phyloP scores from a whole-genome alignment of 2,797 vertebrate genomes.

The Microcaecilia unicolor region DNA sequence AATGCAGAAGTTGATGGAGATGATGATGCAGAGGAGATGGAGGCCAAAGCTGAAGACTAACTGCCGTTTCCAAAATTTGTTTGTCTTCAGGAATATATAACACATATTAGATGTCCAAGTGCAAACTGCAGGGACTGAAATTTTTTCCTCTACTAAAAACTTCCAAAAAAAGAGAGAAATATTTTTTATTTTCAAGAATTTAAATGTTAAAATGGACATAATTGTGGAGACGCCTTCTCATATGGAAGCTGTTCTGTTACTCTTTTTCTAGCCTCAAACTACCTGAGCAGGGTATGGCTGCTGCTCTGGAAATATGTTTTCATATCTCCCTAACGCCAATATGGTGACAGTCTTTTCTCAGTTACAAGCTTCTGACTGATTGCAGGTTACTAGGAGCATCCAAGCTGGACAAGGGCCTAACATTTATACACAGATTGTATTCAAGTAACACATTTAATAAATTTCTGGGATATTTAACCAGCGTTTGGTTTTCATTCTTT shows the following conservation, averaged over 20 bases:
- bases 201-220: constrained; percentile 39
- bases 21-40: constrained; percentile 94
- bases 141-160: constrained; percentile 52
- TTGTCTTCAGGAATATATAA: constrained; percentile 14
- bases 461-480: constrained; percentile 48
- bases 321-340: constrained; percentile 21
- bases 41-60: constrained; percentile 94
- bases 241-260: constrained; percentile 20
- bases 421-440: constrained; percentile 41
- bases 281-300: constrained; percentile 10
- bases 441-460: constrained; percentile 50
- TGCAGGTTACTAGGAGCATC: constrained; percentile 24
- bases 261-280: constrained; percentile 20
- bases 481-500: constrained; percentile 27
- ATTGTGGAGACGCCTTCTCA: constrained; percentile 24
- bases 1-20: constrained; percentile 98
- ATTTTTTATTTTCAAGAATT: constrained; percentile 47
- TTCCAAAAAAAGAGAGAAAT: constrained; percentile 36
- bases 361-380: constrained; percentile 21
- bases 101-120: constrained; percentile 15
- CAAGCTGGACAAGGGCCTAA: constrained; percentile 14
- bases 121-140: constrained; percentile 36
- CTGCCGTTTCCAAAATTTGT: constrained; percentile 16
- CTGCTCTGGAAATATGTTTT: constrained; percentile 21
- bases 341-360: constrained; percentile 15